Evolutionary conservation across 1,140 invertebrate species (phyloP).

Genomic region (Heliconius eleuchia): DNA sequence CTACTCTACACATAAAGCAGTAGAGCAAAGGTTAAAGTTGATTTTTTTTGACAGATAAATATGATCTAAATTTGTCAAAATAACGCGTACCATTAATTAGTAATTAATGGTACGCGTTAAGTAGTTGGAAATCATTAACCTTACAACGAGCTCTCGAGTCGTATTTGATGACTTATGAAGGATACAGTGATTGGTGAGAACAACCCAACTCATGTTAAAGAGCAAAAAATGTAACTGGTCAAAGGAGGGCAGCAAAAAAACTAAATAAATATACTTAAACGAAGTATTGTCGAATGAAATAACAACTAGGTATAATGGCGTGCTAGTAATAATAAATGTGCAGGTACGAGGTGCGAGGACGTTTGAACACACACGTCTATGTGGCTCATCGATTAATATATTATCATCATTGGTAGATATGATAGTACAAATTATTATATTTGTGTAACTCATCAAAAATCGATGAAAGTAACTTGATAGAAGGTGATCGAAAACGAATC

Average conservation of each 20-base stretch:
- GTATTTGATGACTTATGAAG: conserved; percentile 1
- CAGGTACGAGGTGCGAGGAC: conserved; percentile 7
- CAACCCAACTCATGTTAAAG: neutral
- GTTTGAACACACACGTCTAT: conserved; percentile 2
- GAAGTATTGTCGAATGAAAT: conserved; percentile 10
- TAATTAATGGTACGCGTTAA: conserved; percentile 29
- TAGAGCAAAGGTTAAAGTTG: neutral
- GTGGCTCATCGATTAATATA: neutral
- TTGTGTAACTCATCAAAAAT: neutral
- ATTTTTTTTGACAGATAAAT: conserved; percentile 19
- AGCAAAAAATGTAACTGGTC: conserved; percentile 7
- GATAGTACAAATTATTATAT: neutral
- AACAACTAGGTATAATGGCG: conserved; percentile 10
- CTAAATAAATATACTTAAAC: conserved; percentile 4
- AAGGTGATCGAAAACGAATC: too few species aligned
- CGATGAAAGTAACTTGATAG: too few species aligned
- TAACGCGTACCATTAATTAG: too few species aligned
- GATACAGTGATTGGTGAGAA: neutral
- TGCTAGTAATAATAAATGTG: conserved; percentile 2
- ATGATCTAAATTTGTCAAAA: conserved; percentile 32
- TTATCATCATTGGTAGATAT: conserved; percentile 2
- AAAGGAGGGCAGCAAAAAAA: neutral
- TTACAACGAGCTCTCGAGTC: neutral
- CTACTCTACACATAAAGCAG: too few species aligned
- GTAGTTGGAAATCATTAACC: conserved; percentile 26